Evolutionary conservation across 2,888 invertebrate species (phyloP).

Genomic region (Eledone cirrhosa): DNA sequence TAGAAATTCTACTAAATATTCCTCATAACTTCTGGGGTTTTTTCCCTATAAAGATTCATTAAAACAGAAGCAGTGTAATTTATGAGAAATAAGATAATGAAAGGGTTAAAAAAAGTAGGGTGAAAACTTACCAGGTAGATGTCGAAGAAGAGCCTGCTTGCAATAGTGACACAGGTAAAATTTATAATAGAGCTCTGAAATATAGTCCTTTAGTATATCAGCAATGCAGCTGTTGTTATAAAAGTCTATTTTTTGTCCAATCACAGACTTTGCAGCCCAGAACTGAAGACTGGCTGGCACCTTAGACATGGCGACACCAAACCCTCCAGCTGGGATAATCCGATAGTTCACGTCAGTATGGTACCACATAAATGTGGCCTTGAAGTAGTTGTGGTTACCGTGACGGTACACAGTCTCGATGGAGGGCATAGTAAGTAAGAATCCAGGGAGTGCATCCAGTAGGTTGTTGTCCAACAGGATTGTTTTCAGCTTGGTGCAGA

Average conservation of each 20-base stretch:
- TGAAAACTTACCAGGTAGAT: slow-evolving; percentile 58
- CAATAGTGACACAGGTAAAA: slow-evolving; percentile 68
- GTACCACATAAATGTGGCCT: slow-evolving; percentile 70
- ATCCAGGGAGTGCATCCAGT: slow-evolving; percentile 69
- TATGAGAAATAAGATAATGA: too few relatives aligned
- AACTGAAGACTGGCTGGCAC: slow-evolving; percentile 59
- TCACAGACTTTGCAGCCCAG: slow-evolving; percentile 65
- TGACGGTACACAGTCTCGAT: slow-evolving; percentile 69
- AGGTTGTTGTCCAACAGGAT: slow-evolving; percentile 68
- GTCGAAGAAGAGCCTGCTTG: slow-evolving; percentile 51
- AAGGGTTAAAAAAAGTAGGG: not conserved
- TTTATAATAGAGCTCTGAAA: slow-evolving; percentile 65
- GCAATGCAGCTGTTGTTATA: slow-evolving; percentile 63
- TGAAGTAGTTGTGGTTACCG: slow-evolving; percentile 70
- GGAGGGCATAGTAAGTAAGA: slow-evolving; percentile 66
- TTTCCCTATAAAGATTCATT: too few relatives aligned
- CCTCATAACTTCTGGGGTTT: too few relatives aligned
- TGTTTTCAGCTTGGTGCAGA: slow-evolving; percentile 64
- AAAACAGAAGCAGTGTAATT: too few relatives aligned
- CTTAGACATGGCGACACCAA: slow-evolving; percentile 37
- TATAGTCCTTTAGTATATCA: slow-evolving; percentile 65
- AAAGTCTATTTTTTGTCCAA: slow-evolving; percentile 66
- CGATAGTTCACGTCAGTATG: slow-evolving; percentile 68
- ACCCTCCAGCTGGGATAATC: slow-evolving; percentile 60
- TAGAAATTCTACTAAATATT: too few relatives aligned